These are phyloP conservation scores for Chloroceryle amazona DNA, from an alignment of 2,797 vertebrate genomes.

Conservation along the genomic window DNA sequence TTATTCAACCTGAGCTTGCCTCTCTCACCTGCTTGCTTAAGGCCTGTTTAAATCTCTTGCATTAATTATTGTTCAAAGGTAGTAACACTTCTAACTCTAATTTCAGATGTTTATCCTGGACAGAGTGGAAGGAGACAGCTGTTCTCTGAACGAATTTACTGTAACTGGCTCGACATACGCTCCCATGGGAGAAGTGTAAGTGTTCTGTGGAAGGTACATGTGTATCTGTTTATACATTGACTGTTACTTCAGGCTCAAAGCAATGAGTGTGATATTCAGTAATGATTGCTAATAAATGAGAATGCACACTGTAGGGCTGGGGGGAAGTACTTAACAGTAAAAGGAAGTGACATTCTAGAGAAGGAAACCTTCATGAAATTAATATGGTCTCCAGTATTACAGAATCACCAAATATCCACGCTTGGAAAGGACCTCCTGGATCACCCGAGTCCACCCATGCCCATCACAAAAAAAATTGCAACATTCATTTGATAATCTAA, in stretches of 20 bases:
- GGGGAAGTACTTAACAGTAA: not conserved
- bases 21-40: not conserved
- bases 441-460: too few species aligned
- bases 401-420: too few species aligned
- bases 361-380: not conserved
- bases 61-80: slow-evolving; percentile 19
- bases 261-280: not conserved
- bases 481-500: not conserved
- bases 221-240: not conserved
- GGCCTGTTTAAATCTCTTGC: not conserved
- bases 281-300: not conserved
- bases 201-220: slow-evolving; percentile 46
- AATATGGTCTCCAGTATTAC: not conserved
- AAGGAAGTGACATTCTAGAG: not conserved
- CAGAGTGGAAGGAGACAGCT: slow-evolving; percentile 90
- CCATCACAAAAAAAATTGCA: not conserved
- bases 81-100: not conserved
- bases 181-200: slow-evolving; percentile 97
- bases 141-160: slow-evolving; percentile 93
- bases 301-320: not conserved
- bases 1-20: not conserved
- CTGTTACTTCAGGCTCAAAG: not conserved
- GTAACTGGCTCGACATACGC: slow-evolving; percentile 98
- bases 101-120: slow-evolving; percentile 94
- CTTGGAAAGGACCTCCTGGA: too few species aligned